These are phyloP conservation scores for Falco rusticolus DNA, from an alignment of 2,797 vertebrate genomes.

Conservation along the genomic window DNA sequence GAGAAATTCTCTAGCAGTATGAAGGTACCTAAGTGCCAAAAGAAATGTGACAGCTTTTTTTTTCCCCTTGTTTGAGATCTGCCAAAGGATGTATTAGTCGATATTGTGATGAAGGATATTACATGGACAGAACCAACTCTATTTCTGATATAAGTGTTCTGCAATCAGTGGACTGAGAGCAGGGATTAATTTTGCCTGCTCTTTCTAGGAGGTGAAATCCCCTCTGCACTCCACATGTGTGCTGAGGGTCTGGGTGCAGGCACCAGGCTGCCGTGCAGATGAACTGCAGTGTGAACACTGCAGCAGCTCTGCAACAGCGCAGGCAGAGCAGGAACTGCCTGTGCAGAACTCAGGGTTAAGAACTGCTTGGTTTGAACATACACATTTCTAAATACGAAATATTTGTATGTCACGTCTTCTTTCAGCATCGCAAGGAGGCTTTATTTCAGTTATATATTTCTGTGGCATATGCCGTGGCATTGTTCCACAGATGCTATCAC, in stretches of 20 bases:
- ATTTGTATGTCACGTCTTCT: background rate
- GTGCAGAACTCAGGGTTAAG: background rate
- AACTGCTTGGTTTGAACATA: background rate
- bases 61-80: too few relatives aligned
- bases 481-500: constrained; percentile 53
- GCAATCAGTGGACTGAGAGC: background rate
- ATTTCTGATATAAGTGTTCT: background rate
- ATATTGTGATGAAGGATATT: background rate
- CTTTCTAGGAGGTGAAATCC: background rate
- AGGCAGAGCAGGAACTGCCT: background rate
- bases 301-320: background rate
- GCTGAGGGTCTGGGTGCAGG: background rate
- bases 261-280: background rate
- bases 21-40: background rate
- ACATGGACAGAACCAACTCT: background rate
- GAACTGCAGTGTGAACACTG: background rate
- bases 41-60: background rate
- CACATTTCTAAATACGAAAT: constrained; percentile 2
- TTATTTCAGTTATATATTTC: constrained; percentile 24
- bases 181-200: background rate
- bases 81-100: background rate
- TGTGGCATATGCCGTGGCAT: constrained; percentile 35
- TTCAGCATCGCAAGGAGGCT: background rate
- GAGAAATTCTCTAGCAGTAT: background rate
- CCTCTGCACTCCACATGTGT: fast-evolving